Evolutionary conservation across 2,113 vertebrate genomes (phyloP), one percentile per base, ranked within the genome.

Genomic region (Siniperca knerii): DNA sequence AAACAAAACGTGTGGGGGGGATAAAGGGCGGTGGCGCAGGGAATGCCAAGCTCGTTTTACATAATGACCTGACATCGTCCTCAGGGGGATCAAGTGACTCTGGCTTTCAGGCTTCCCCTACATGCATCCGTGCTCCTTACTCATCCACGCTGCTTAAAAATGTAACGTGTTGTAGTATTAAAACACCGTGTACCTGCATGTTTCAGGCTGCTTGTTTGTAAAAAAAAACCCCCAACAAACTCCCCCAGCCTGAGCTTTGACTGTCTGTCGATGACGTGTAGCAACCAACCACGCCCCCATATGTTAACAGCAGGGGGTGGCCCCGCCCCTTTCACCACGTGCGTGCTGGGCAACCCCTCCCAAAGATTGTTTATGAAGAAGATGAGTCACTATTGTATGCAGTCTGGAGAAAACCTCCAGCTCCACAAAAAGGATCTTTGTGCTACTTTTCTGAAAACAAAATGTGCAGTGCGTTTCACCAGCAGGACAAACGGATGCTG

Each of bases 281-380:
- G 8, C 5, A 0, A 2, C 4, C 57, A 33, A 10, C 66, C 91
- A 91, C 95, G 84, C 94, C 95, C 44, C 72, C 37, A 5, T 40
- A 18, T 77, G 64, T 55, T 75, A 81, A 65, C 82, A 75, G 74
- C 60, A 77, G 46, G 37, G 79, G 6, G 46, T 8, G 16, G 6
- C n/a, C 13, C 92, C 91, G 78, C 94, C 94, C 77, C 64, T 57
- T 85, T 81, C 89, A 93, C 96, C 97, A 97, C 95, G 97, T 97
- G 97, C 96, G 87, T 85, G 90, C 90, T 23, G 87, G 93, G 90
- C 94, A 90, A 90, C 90, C 84, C 95, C 92, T 88, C 85, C 87
- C 93, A 87, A 58, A 94, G 93, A 90, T 92, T 71, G 90, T 86
- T 77, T 89, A 65, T 83, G 23, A 55, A 23, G 16, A 33, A 48